A percentile compares a stretch with the other conserved stretches of the same genome.
phyloP scores from a whole-genome alignment of 2,113 vertebrate species.

The Lasiurus borealis region DNA sequence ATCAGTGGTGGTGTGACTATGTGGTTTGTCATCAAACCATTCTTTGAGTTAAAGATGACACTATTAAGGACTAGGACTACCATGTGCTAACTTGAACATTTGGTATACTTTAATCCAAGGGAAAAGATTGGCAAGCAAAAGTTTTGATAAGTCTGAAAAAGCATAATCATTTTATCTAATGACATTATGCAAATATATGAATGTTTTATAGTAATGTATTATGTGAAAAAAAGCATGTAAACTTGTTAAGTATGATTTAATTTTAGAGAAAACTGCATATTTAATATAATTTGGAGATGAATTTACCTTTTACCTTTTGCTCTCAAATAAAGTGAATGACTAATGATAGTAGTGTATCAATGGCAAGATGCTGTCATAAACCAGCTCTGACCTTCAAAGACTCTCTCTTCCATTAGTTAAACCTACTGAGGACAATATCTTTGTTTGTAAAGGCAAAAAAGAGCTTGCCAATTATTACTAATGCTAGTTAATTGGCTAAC shows the following conservation, averaged over 20 bases:
- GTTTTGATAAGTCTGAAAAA: background rate
- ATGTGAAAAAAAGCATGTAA: background rate
- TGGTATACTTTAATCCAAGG: background rate
- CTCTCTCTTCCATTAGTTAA: constrained; percentile 23
- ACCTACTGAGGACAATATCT: background rate
- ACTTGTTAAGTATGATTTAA: background rate
- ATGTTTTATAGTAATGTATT: background rate
- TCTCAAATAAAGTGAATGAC: background rate
- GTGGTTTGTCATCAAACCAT: background rate
- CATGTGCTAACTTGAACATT: background rate
- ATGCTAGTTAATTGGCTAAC: background rate
- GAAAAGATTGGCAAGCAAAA: background rate
- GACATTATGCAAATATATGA: background rate
- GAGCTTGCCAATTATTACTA: background rate
- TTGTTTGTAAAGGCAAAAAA: constrained; percentile 1
- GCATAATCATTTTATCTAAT: background rate
- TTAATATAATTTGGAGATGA: background rate
- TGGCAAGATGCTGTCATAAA: background rate
- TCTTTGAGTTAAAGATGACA: background rate
- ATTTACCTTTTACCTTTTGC: background rate
- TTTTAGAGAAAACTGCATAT: background rate
- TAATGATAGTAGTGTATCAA: background rate
- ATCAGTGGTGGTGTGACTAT: background rate
- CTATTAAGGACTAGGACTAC: background rate
- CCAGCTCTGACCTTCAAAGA: background rate